Conservation (phyloP, 2,888 invertebrate species). For the Pyrocoelia pectoralis region DNA sequence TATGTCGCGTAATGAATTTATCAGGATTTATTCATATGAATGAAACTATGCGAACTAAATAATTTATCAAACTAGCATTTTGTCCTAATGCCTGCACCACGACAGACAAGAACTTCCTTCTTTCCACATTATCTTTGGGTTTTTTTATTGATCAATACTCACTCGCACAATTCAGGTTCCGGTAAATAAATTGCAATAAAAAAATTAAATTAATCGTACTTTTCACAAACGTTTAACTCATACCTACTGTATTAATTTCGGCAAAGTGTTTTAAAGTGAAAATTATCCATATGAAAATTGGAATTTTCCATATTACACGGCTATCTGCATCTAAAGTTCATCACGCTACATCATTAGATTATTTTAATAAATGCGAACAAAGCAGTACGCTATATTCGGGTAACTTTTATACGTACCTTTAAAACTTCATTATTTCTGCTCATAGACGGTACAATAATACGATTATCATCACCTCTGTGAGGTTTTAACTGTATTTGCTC, state of each 20-base stretch:
- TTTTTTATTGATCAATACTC: too few species aligned
- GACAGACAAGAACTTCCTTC: too few species aligned
- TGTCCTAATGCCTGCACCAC: too few species aligned
- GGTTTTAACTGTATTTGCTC: constrained; percentile 38
- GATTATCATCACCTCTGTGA: constrained; percentile 37
- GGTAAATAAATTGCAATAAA: too few species aligned
- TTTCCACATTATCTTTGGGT: too few species aligned
- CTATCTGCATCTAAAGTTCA: constrained; percentile 33
- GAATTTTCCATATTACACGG: constrained; percentile 32
- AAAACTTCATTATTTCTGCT: constrained; percentile 38
- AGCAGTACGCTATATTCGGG: constrained; percentile 28
- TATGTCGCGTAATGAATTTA: too few species aligned
- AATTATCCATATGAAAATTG: constrained; percentile 33
- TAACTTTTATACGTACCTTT: constrained; percentile 36
- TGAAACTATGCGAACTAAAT: too few species aligned
- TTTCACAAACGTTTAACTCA: too few species aligned
- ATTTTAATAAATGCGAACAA: constrained; percentile 39
- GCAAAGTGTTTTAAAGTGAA: constrained; percentile 24
- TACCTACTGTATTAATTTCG: background rate
- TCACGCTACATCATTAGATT: constrained; percentile 38
- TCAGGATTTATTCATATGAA: too few species aligned
- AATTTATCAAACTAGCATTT: too few species aligned
- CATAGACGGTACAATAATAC: constrained; percentile 35
- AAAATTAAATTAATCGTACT: too few species aligned
- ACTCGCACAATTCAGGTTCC: too few species aligned